phyloP scores from a whole-genome alignment of 2,797 vertebrate genomes.

The Molossus alvarezi region DNA sequence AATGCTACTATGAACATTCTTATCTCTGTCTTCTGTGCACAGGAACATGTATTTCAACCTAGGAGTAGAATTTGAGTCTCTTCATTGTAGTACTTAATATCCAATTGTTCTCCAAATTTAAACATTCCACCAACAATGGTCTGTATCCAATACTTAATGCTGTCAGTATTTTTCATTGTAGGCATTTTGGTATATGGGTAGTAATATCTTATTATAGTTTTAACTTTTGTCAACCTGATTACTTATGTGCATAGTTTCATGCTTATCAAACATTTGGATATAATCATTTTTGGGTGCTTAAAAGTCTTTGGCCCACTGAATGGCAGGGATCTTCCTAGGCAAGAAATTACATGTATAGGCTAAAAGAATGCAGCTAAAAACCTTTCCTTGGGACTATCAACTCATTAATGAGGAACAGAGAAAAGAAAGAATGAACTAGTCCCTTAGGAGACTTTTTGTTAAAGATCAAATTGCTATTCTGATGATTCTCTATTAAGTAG shows the following conservation, averaged over 20 bases:
- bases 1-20: not conserved
- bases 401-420: not conserved
- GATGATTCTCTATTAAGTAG: conserved; percentile 2
- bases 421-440: not conserved
- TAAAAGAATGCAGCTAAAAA: not conserved
- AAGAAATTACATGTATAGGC: not conserved
- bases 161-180: not conserved
- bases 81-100: not conserved
- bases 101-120: not conserved
- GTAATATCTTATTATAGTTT: not conserved
- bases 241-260: not conserved
- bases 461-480: not conserved
- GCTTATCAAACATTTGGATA: not conserved
- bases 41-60: not conserved
- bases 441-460: not conserved
- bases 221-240: not conserved
- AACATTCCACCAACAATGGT: not conserved
- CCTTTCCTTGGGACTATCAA: not conserved
- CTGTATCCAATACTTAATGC: not conserved
- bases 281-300: not conserved
- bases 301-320: not conserved
- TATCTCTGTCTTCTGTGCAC: not conserved
- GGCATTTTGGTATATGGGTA: not conserved
- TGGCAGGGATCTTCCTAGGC: not conserved
- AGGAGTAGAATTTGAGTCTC: not conserved